Evolutionary conservation across 2,113 vertebrate species (phyloP).

Genomic region (Muntiacus muntjak): DNA sequence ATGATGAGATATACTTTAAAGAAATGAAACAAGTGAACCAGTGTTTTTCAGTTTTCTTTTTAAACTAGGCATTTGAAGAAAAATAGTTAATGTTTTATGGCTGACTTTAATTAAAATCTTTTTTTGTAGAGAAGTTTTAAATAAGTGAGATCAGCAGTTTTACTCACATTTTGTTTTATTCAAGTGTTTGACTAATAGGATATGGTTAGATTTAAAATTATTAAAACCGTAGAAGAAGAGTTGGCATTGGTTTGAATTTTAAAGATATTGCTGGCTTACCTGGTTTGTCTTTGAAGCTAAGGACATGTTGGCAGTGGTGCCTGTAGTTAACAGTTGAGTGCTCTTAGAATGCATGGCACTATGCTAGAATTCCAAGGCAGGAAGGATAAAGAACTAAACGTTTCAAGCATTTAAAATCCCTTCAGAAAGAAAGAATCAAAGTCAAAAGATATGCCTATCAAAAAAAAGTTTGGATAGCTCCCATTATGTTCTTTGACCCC

Average conservation of each 20-base stretch:
- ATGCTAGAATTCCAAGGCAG: not conserved
- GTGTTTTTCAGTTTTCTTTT: not conserved
- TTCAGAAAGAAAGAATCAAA: conserved; percentile 15
- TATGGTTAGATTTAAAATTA: conserved; percentile 19
- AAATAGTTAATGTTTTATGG: conserved; percentile 2
- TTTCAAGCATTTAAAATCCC: not conserved
- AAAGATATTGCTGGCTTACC: not conserved
- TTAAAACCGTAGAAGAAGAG: not conserved
- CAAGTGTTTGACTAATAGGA: not conserved
- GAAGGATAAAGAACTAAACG: conserved; percentile 6
- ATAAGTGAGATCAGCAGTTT: not conserved
- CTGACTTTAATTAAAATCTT: conserved; percentile 16
- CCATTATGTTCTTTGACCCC: not conserved
- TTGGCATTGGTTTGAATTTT: not conserved
- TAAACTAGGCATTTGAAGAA: not conserved
- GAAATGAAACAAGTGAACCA: not conserved
- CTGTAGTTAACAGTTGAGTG: not conserved
- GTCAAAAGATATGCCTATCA: not conserved
- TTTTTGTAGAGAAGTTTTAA: not conserved
- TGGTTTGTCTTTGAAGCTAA: not conserved
- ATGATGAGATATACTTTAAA: not conserved
- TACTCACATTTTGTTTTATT: not conserved
- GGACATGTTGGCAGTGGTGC: not conserved
- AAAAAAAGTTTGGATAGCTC: not conserved
- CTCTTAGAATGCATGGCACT: not conserved